Evolutionary conservation across 2,888 invertebrate genomes (phyloP), one percentile per base, ranked within the genome.

Genomic region (Lysandra coridon): DNA sequence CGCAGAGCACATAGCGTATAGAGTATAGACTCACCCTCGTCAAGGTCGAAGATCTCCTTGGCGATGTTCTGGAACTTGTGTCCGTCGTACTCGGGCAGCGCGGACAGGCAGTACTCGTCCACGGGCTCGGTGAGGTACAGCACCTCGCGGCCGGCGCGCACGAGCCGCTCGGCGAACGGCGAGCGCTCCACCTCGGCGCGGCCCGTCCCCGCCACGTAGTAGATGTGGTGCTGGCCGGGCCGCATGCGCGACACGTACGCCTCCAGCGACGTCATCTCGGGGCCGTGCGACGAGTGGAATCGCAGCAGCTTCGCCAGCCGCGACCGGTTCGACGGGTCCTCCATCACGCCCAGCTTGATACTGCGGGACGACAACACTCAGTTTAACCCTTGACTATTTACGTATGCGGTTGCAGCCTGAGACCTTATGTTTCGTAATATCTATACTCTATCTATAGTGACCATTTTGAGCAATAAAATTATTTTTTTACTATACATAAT

Each of bases 31-130:
- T 89, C 84, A 92, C 96, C 95, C 86, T 98, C 98, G 74, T 97
- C 96, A 10, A 99, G 92, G 83, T 97, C 96, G 89, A 99, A 97
- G 57, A 99, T 99, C 95, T 99, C 99, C 94, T 99, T 99, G 84
- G 99, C 99, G 79, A 99, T 98, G 91, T 99, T 99, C 94, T 99
- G 99, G 97, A 99, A 99, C 93, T 99, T 99, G 95, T 99, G 98
- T 79, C 99, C 98, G 87, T 99, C 99, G 92, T 98, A 99, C 93
- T 99, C 99, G 1, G 99, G 99, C 90, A 99, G 95, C 75, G 99
- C 97, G 78, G 98, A 98, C 84, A 99, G 97, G 85, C 98, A 97
- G 94, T 99, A 99, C 93, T 99, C 99, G 94, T 99, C 99, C 77
- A 99, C 99, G 57, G 99, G 98, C 94, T 99, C 99, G 12, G 97